phyloP scores from a whole-genome alignment of 64 coral and sea anemone genomes.

The Catalaphyllia jardinei region DNA sequence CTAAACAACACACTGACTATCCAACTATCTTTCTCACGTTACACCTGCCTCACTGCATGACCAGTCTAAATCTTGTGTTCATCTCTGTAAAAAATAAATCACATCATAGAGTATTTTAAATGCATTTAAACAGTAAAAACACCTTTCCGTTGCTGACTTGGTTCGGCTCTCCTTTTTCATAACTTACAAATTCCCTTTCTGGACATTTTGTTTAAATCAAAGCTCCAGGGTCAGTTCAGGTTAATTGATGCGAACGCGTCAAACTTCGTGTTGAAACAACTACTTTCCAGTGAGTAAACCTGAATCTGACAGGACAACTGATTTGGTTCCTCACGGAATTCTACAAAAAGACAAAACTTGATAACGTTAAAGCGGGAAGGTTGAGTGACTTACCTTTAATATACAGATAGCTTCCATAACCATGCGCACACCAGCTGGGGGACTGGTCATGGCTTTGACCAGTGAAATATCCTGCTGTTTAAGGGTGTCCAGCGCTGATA shows the following conservation, averaged over 20 bases:
- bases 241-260: no score
- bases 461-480: constrained; percentile 89
- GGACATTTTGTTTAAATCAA: no score
- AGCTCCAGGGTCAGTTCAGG: no score
- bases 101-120: background rate
- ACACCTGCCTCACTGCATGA: background rate
- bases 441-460: constrained; percentile 91
- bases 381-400: constrained; percentile 67
- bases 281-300: no score
- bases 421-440: constrained; percentile 90
- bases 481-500: constrained; percentile 85
- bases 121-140: background rate
- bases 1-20: background rate
- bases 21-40: background rate
- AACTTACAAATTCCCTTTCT: no score
- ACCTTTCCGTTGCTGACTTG: no score
- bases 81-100: background rate
- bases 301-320: no score
- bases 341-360: background rate
- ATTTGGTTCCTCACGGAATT: background rate
- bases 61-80: background rate
- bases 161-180: no score
- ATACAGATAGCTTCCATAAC: constrained; percentile 99
- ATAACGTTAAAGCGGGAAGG: background rate
- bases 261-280: no score